Evolutionary conservation across 2,113 vertebrate genomes (phyloP).

Genomic region (Gasterosteus nipponicus): DNA sequence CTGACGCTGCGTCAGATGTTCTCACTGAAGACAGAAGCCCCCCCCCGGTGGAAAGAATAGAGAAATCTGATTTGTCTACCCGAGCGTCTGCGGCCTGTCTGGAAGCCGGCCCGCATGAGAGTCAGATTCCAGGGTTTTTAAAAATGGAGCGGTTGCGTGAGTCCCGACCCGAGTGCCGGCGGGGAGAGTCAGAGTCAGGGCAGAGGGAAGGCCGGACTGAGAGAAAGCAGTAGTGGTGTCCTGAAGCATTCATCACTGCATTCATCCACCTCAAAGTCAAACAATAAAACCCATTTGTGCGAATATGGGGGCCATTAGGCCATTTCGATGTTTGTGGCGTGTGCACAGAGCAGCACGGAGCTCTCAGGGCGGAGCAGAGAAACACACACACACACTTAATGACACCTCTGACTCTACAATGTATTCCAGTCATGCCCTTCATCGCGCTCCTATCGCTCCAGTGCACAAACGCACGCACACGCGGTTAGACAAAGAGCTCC

Average conservation of each 20-base stretch:
- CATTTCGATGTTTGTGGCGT: background rate
- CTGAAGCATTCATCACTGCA: conserved; percentile 11
- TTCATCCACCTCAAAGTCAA: conserved; percentile 19
- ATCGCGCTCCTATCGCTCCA: conserved; percentile 25
- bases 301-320: conserved; percentile 3
- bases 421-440: conserved; percentile 51
- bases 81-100: conserved; percentile 23
- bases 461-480: conserved; percentile 37
- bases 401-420: conserved; percentile 45
- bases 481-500: conserved; percentile 32
- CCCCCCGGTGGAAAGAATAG: conserved; percentile 23
- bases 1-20: conserved; percentile 55
- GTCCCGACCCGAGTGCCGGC: conserved; percentile 8
- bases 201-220: background rate
- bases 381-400: conserved; percentile 33
- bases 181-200: conserved; percentile 16
- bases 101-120: conserved; percentile 2
- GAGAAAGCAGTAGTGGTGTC: background rate
- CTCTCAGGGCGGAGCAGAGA: background rate
- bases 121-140: conserved; percentile 43
- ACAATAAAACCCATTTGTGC: conserved; percentile 3
- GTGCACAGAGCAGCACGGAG: background rate
- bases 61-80: conserved; percentile 54
- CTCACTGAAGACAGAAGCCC: conserved; percentile 55
- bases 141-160: conserved; percentile 35